Conservation (phyloP, 92 coral and sea anemone genomes). For the Porites lobata region DNA sequence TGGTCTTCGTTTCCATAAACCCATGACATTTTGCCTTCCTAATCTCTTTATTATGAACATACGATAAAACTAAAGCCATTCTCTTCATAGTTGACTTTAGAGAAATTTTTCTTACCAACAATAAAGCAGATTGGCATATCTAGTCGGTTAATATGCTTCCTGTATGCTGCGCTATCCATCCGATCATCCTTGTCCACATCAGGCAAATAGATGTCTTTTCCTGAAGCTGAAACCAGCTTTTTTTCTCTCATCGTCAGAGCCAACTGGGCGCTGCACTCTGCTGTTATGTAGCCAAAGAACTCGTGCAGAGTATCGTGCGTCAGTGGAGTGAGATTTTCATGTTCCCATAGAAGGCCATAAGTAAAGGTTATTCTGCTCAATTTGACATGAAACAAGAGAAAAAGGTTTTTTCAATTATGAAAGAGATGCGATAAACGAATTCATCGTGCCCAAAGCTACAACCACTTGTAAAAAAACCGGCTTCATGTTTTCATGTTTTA, state of each 20-base stretch:
- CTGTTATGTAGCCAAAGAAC: constrained; percentile 56
- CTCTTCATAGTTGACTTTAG: too few relatives aligned
- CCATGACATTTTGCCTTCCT: too few relatives aligned
- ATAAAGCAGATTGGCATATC: constrained; percentile 59
- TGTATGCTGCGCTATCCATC: constrained; percentile 22
- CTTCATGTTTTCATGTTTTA: too few relatives aligned
- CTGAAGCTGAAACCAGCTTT: constrained; percentile 33
- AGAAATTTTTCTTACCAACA: constrained; percentile 22
- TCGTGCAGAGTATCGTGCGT: constrained; percentile 68
- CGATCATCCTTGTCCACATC: constrained; percentile 36
- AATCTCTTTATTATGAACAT: too few relatives aligned
- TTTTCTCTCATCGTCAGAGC: constrained; percentile 28
- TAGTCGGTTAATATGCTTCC: constrained; percentile 48
- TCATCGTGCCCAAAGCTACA: too few relatives aligned
- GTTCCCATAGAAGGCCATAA: constrained; percentile 66
- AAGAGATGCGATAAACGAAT: too few relatives aligned
- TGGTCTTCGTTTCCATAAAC: too few relatives aligned
- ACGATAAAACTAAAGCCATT: too few relatives aligned
- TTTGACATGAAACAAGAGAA: too few relatives aligned
- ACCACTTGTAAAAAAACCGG: too few relatives aligned
- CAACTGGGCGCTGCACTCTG: constrained; percentile 33
- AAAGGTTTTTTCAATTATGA: too few relatives aligned
- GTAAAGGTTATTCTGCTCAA: constrained; percentile 42
- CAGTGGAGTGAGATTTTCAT: constrained; percentile 53
- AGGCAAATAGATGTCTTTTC: constrained; percentile 61